These are phyloP conservation scores for Platygyra sinensis DNA, from an alignment of 64 coral and sea anemone species.

Conservation along the genomic window DNA sequence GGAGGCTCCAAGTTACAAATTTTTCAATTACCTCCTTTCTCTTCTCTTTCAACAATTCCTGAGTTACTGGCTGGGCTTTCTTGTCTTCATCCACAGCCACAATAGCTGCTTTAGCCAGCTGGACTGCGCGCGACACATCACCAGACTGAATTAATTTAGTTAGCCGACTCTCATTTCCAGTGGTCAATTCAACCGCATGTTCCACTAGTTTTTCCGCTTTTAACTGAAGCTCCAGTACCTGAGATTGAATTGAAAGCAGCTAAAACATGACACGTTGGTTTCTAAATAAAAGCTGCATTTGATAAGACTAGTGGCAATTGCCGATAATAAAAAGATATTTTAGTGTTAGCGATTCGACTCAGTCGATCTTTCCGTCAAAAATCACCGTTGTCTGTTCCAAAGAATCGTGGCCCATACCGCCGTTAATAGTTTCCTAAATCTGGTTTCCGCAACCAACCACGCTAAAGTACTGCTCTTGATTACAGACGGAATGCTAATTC, in stretches of 20 bases:
- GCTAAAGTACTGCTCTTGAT: no score
- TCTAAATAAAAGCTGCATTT: background rate
- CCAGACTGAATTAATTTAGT: conserved; percentile 38
- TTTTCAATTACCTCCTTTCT: background rate
- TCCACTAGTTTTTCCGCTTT: background rate
- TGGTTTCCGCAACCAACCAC: no score
- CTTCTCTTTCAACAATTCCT: background rate
- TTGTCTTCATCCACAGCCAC: conserved; percentile 6
- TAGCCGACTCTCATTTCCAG: conserved; percentile 8
- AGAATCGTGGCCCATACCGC: no score
- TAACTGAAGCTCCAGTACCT: conserved; percentile 17
- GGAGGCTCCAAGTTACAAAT: background rate
- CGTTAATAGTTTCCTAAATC: no score
- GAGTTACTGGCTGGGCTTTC: background rate
- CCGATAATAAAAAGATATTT: no score
- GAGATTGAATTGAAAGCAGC: background rate
- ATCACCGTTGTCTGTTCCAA: no score
- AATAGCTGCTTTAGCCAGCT: conserved; percentile 26
- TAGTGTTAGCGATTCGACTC: no score
- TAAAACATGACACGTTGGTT: background rate
- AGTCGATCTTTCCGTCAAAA: no score
- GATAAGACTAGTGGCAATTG: background rate
- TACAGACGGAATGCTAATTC: no score
- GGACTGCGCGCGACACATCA: conserved; percentile 3
- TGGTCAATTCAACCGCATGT: background rate